A percentile compares a stretch with the other conserved stretches of the same genome.
phyloP scores from a whole-genome alignment of 1,140 invertebrate species.

The Hylyphantes graminicola region DNA sequence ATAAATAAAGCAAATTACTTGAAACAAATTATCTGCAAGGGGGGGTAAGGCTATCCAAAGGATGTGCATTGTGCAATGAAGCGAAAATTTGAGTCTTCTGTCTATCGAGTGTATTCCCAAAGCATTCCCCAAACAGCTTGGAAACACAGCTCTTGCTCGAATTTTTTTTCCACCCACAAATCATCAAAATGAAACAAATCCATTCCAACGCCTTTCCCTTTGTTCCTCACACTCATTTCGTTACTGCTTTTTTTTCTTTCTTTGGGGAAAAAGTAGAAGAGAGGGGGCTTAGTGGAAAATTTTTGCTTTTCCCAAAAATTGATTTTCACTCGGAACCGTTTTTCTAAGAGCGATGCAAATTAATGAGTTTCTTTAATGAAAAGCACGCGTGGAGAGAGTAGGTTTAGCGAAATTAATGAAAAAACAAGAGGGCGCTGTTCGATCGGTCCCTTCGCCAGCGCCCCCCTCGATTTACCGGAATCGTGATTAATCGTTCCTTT shows the following conservation, averaged over 20 bases:
- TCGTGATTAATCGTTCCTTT: conserved; percentile 28
- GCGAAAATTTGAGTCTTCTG: too few species aligned
- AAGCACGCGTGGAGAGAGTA: conserved; percentile 29
- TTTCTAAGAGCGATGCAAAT: conserved; percentile 42
- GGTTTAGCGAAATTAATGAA: conserved; percentile 49
- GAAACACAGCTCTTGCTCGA: neutral
- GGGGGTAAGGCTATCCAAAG: too few species aligned
- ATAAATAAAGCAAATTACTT: too few species aligned
- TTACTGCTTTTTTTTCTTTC: neutral
- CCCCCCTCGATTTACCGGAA: conserved; percentile 17
- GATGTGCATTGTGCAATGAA: too few species aligned
- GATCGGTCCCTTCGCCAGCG: conserved; percentile 10
- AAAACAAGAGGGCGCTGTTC: conserved; percentile 23
- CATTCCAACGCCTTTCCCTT: neutral
- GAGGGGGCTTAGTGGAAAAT: neutral
- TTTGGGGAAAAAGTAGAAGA: neutral
- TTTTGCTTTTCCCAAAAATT: conserved; percentile 37
- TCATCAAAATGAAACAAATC: neutral
- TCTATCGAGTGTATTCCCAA: too few species aligned
- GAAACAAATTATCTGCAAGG: too few species aligned
- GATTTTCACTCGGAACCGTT: neutral
- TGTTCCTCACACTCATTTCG: neutral
- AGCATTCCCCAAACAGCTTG: neutral
- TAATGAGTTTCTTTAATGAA: conserved; percentile 60
- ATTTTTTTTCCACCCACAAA: neutral